Conservation (phyloP, 2,113 vertebrate species). For the Chaenogobius annularis region DNA sequence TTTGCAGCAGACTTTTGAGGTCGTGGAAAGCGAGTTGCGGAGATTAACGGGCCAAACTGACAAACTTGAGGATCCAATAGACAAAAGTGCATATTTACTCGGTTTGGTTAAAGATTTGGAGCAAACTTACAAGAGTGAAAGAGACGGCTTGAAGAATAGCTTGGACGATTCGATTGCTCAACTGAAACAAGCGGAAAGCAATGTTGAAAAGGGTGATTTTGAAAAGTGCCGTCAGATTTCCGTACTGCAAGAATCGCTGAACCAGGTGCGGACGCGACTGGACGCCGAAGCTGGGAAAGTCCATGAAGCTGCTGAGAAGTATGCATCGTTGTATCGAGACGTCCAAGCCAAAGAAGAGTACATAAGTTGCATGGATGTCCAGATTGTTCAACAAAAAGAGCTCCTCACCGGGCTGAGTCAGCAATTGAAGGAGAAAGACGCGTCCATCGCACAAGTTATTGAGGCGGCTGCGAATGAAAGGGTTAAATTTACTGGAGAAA, state of each 20-base stretch:
- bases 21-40: slow-evolving; percentile 72
- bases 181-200: slow-evolving; percentile 49
- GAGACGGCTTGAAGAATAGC: slow-evolving; percentile 57
- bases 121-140: slow-evolving; percentile 52
- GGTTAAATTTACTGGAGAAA: slow-evolving; percentile 76
- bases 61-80: slow-evolving; percentile 30
- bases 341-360: slow-evolving; percentile 71
- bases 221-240: slow-evolving; percentile 53
- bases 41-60: slow-evolving; percentile 39
- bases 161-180: slow-evolving; percentile 45
- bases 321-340: slow-evolving; percentile 53
- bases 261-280: slow-evolving; percentile 59
- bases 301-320: slow-evolving; percentile 52
- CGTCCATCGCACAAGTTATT: slow-evolving; percentile 77
- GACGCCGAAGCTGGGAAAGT: slow-evolving; percentile 50
- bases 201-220: slow-evolving; percentile 48
- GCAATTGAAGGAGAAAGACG: slow-evolving; percentile 82
- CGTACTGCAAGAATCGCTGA: slow-evolving; percentile 64
- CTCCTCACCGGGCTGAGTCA: slow-evolving; percentile 79
- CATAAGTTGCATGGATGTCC: slow-evolving; percentile 69
- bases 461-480: slow-evolving; percentile 81
- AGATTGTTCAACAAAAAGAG: slow-evolving; percentile 83
- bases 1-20: slow-evolving; percentile 67
- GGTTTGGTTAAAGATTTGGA: slow-evolving; percentile 51
- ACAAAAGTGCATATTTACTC: slow-evolving; percentile 49